Percentiles rank a stretch among this genome's conserved stretches.
Conservation (phyloP, 2,888 invertebrate species). For the Lasioglossum malachurum region DNA sequence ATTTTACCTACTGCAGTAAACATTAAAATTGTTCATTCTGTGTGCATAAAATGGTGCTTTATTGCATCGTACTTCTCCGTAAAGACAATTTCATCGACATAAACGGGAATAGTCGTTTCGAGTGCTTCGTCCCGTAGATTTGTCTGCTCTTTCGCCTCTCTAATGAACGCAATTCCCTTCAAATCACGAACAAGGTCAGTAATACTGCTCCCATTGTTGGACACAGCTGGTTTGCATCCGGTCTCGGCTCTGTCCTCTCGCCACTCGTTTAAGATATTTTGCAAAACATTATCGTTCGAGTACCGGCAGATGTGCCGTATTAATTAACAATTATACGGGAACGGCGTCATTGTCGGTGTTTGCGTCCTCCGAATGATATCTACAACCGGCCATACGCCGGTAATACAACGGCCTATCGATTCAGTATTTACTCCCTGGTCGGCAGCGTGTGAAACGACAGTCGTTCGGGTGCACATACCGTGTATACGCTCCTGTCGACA, state of each 20-base stretch:
- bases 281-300: slow-evolving; percentile 52
- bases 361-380: slow-evolving; percentile 52
- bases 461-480: slow-evolving; percentile 32
- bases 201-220: slow-evolving; percentile 8
- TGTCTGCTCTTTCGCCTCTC: neutral
- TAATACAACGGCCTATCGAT: slow-evolving; percentile 52
- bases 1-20: neutral
- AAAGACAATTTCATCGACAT: neutral
- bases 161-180: slow-evolving; percentile 23
- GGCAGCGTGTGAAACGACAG: slow-evolving; percentile 59
- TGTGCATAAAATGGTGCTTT: neutral
- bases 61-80: neutral
- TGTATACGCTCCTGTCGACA: slow-evolving; percentile 37
- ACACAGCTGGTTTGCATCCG: slow-evolving; percentile 38
- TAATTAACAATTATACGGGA: slow-evolving; percentile 56
- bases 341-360: slow-evolving; percentile 37
- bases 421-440: slow-evolving; percentile 55
- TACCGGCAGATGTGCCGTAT: slow-evolving; percentile 52
- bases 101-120: neutral
- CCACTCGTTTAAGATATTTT: slow-evolving; percentile 57
- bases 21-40: neutral
- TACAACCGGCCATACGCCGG: slow-evolving; percentile 37
- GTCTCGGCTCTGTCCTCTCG: slow-evolving; percentile 2
- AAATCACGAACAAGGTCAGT: slow-evolving; percentile 8
- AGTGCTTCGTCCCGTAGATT: neutral